Evolutionary conservation across 2,888 invertebrate species (phyloP).

Genomic region (Macrophya alboannulata): DNA sequence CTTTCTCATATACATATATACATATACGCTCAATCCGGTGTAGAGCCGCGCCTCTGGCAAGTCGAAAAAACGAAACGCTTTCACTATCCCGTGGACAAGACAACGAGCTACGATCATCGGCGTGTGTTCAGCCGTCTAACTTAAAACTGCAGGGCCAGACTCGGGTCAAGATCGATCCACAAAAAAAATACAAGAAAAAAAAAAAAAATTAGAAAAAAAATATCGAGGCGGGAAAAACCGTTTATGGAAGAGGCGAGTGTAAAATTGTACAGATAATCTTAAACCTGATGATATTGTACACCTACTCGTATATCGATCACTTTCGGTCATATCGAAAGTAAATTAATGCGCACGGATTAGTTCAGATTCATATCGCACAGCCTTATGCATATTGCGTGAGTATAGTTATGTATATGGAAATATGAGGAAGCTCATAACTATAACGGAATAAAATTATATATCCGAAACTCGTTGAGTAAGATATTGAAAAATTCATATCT

Average conservation of each 20-base stretch:
- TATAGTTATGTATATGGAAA: not conserved
- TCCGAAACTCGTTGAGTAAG: conserved; percentile 10
- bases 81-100: conserved; percentile 39
- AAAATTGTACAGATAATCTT: not conserved
- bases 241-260: not conserved
- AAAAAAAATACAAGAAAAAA: not conserved
- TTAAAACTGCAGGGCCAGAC: not conserved
- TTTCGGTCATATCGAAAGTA: not conserved
- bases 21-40: not conserved
- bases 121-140: not conserved
- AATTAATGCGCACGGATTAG: not conserved
- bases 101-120: not conserved
- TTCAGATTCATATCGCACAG: not conserved
- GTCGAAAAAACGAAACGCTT: conserved; percentile 52
- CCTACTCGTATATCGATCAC: no score
- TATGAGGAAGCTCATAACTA: not conserved
- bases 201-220: not conserved
- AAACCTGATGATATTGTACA: not conserved
- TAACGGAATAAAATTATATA: not conserved
- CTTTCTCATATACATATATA: no score
- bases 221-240: not conserved
- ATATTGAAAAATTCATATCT: not conserved
- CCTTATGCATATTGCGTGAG: not conserved
- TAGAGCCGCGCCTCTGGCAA: conserved; percentile 42
- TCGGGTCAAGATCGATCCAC: conserved; percentile 47